Percentiles rank a stretch among this genome's conserved stretches.
phyloP scores from a whole-genome alignment of 2,888 invertebrate genomes.

The Epinotia demarniana region DNA sequence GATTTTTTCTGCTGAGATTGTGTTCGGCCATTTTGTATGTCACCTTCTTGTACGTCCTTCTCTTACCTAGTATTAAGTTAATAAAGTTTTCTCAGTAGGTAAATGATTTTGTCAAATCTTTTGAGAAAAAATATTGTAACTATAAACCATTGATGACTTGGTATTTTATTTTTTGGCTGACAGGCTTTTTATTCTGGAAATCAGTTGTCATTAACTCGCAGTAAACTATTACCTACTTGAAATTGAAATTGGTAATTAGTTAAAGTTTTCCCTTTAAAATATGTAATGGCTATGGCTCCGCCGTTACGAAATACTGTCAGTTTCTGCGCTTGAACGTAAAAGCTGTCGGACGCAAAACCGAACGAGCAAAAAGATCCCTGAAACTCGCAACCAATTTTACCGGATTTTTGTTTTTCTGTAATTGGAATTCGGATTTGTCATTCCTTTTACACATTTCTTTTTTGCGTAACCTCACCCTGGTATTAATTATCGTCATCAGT shows the following conservation, averaged over 20 bases:
- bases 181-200: too few relatives aligned
- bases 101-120: too few relatives aligned
- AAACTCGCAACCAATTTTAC: neutral
- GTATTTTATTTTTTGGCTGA: too few relatives aligned
- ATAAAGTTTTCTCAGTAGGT: too few relatives aligned
- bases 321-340: neutral
- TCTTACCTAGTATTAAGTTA: too few relatives aligned
- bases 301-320: constrained; percentile 2
- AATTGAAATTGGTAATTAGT: neutral
- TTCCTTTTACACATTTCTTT: neutral
- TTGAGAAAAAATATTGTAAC: too few relatives aligned
- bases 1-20: too few relatives aligned
- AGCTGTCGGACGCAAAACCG: constrained; percentile 7
- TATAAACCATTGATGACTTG: too few relatives aligned
- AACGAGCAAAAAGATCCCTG: constrained; percentile 3
- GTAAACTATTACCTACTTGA: neutral
- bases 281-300: neutral
- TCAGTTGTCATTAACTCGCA: neutral
- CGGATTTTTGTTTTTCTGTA: neutral
- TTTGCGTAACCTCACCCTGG: neutral
- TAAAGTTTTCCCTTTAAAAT: neutral
- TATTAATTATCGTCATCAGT: neutral
- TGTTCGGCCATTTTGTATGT: too few relatives aligned
- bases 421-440: constrained; percentile 6
- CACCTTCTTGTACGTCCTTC: too few relatives aligned